Base-by-base conservation (phyloP, 2,113 vertebrate genomes). In the Chroicocephalus ridibundus region DNA sequence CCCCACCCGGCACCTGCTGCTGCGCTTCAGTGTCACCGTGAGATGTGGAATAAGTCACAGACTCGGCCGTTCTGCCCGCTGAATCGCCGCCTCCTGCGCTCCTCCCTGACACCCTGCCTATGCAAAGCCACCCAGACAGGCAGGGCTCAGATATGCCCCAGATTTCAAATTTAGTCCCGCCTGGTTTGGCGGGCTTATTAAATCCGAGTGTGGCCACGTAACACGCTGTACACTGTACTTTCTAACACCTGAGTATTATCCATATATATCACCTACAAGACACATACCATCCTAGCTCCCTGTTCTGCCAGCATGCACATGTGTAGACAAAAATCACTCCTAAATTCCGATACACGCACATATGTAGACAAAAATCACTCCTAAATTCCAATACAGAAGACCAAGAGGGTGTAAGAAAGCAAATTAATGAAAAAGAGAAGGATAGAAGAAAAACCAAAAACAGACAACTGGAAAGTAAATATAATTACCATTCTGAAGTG, bases 1-100 rank as follows among this genome's bases (percentile, higher is more conserved):
- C 36, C 20, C 61, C 76, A 62, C 18, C 64, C 71, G 0, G 58
- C 97, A 97, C 84, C 95, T 91, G 98, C 97, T 91, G 86, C 92
- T 40, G 94, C 11, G 11, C 82, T 13, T 95, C 94, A 93, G 97
- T 90, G 98, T 98, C 98, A 94, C 88, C 49, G 93, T 9, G n/a
- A 52, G 4, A 55, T 20, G 55, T 26, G n/a, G 69, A 46, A 36
- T 29, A 86, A 95, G 96, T 98, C 97, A 96, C 70, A 72, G 94
- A 32, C 60, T 46, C 83, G 18, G 13, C 49, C 36, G n/a, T 58
- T 86, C 82, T 88, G 85, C 77, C 75, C 1, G 7, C 57, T n/a
- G 64, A 83, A 91, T 46, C 76, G 2, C 76, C 42, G 61, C 70
- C 92, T 62, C 24, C 85, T 40, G 70, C 51, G 52, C 88, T 51